Evolutionary conservation across 2,888 invertebrate species (phyloP), one percentile per base, ranked within the genome.

Genomic region (Lordiphosa fenestrarum): DNA sequence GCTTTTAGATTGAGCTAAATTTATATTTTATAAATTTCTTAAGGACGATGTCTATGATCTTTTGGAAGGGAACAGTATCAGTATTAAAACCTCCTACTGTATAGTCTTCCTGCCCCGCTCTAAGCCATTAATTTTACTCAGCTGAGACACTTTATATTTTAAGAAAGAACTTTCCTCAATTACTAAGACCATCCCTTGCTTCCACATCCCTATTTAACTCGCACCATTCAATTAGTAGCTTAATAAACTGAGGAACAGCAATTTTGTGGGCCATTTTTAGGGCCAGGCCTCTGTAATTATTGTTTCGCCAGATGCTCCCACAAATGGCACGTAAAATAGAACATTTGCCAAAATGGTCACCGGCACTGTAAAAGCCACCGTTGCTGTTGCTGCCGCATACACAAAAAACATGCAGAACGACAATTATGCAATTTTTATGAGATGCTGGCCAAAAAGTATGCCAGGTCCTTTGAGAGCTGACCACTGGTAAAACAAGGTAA

Each of bases 381-480:
- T 44, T 19, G 19, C 19, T 50, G 61, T 39, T 42, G 48, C 15
- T 40, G 15, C n/a, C 42, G 25, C 12, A 15, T 44, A 21, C 30
- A 30, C 15, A 35, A 47, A 37, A 40, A 12, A 49, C 35, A 40
- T 12, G 21, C 37, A 40, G 21, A 44, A 50, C 57, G 64, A 66
- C 68, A 83, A 75, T 69, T 77, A 71, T 82, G 83, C 76, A 82
- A 77, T 75, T 80, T 80, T 69, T 72, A 82, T 74, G 75, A 74
- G 62, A 44, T 66, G 36, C 51, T 68, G 48, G 66, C 57, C 64
- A 70, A 63, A 78, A 73, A 66, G 62, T 71, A 61, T 66, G 71
- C 69, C 55, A 50, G 63, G 69, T 52, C 66, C 65, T 78, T 72
- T 68, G 68, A 61, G 63, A 36, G 40, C 25, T 25, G 25, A 25